Base-by-base conservation (phyloP, 2,113 vertebrate genomes). In the Microcebus griseorufus region DNA sequence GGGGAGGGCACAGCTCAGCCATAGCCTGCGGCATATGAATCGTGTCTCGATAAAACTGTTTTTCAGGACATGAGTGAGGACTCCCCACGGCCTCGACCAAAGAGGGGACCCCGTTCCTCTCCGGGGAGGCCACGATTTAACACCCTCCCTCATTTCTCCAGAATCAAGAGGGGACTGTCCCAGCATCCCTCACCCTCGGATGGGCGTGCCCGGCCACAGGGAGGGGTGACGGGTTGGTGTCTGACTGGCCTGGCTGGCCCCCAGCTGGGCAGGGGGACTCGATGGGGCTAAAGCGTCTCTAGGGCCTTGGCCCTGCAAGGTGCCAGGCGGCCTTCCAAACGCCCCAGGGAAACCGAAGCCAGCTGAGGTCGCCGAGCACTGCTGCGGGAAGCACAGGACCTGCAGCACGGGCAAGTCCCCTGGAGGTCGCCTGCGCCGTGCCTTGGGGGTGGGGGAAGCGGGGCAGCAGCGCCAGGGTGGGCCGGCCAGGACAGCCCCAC, bases 331-430 rank as follows among this genome's bases (percentile, higher is more conserved):
- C 79, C 64, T 53, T 69, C 14, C 60, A 62, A 34, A 78, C 0
- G 1, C 67, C 13, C 1, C 62, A 13, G 34, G 60, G 55, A 64
- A 9, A 12, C 3, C 14, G 8, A 5, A 12, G 14, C 37, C 2
- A 62, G 17, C 2, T 0, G 27, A 16, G 3, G 1, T 0, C 4
- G 0, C n/a, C 9, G 37, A 78, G 45, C 65, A 27, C 20, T 18
- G 18, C 17, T 0, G 12, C 16, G 9, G 45, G n/a, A 23, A 13
- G 42, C 2, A 5, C 0, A 51, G n/a, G 55, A 22, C 16, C 16
- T 34, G 32, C 13, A 0, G 27, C 2, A 3, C 8, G 0, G 9
- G 45, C 16, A 11, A 29, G 72, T 58, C 10, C 23, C 48, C 13
- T 3, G 23, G 6, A 4, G 29, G 45, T 23, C 9, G 9, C 27